phyloP scores from a whole-genome alignment of 2,888 invertebrate genomes.

The Ethmia dodecea region DNA sequence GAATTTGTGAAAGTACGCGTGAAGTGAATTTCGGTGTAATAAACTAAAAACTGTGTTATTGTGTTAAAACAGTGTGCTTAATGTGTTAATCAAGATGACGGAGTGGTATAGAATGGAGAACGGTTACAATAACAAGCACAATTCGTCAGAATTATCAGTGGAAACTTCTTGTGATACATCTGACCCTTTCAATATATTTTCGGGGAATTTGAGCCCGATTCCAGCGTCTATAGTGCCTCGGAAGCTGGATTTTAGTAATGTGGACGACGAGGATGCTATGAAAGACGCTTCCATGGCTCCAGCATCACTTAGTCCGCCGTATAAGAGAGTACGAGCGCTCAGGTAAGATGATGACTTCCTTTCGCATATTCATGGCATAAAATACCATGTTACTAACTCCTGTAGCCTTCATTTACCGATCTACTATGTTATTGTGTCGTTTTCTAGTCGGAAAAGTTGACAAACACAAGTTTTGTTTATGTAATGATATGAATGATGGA shows the following conservation, averaged over 20 bases:
- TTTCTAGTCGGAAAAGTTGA: too few relatives aligned
- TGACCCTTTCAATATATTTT: conserved; percentile 78
- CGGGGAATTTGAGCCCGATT: conserved; percentile 78
- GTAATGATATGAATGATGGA: too few relatives aligned
- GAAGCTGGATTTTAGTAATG: conserved; percentile 75
- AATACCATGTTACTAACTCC: conserved; percentile 33
- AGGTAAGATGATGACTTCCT: conserved; percentile 48
- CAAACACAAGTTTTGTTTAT: background rate
- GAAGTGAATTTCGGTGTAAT: conserved; percentile 58
- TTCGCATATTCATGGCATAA: conserved; percentile 20
- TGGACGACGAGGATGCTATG: conserved; percentile 65
- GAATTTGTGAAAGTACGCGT: conserved; percentile 24
- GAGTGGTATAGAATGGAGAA: conserved; percentile 69
- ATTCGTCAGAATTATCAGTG: conserved; percentile 75
- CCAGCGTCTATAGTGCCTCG: conserved; percentile 74
- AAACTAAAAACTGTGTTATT: conserved; percentile 38
- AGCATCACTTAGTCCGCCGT: conserved; percentile 70
- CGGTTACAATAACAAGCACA: conserved; percentile 48
- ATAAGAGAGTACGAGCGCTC: conserved; percentile 77
- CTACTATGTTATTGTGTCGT: too few relatives aligned
- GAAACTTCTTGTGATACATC: conserved; percentile 81
- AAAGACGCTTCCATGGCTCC: conserved; percentile 47
- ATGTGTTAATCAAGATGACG: conserved; percentile 56
- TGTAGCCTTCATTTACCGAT: too few relatives aligned
- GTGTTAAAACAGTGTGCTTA: conserved; percentile 42